Conservation (phyloP, 2,797 vertebrate genomes). For the Hafferia zeledoni region DNA sequence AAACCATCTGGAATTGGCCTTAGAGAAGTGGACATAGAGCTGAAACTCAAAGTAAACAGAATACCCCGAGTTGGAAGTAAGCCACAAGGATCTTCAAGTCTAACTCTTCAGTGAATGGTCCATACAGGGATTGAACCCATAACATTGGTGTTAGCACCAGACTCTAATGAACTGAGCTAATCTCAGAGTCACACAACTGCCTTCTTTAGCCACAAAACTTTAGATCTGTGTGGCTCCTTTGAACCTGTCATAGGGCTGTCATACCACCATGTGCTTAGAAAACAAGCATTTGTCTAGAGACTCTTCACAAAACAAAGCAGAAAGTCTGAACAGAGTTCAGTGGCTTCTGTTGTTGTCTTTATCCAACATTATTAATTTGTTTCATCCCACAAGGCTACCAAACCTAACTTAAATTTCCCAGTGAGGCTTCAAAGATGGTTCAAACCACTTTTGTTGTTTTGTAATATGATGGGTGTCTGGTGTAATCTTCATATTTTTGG, state of each 20-base stretch:
- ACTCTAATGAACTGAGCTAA: not conserved
- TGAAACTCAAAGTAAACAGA: not conserved
- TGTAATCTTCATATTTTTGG: not conserved
- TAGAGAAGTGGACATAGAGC: not conserved
- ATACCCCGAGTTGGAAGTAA: not conserved
- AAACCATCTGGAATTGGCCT: not conserved
- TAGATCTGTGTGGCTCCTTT: not conserved
- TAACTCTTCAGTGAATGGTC: not conserved
- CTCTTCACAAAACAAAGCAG: not conserved
- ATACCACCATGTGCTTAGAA: no score
- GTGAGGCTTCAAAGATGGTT: not conserved
- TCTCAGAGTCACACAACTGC: not conserved
- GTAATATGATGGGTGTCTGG: no score
- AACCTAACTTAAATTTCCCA: not conserved
- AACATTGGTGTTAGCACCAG: not conserved
- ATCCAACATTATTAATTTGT: not conserved
- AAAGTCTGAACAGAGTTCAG: not conserved
- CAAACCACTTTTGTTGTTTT: not conserved
- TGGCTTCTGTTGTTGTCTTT: not conserved
- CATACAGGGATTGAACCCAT: not conserved
- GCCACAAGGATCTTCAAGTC: not conserved
- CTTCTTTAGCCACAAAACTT: not conserved
- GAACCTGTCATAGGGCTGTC: not conserved
- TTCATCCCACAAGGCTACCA: not conserved
- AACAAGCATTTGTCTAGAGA: not conserved